Evolutionary conservation across 2,113 vertebrate species (phyloP), one percentile per base, ranked within the genome.

Genomic region (Dinomys branickii): DNA sequence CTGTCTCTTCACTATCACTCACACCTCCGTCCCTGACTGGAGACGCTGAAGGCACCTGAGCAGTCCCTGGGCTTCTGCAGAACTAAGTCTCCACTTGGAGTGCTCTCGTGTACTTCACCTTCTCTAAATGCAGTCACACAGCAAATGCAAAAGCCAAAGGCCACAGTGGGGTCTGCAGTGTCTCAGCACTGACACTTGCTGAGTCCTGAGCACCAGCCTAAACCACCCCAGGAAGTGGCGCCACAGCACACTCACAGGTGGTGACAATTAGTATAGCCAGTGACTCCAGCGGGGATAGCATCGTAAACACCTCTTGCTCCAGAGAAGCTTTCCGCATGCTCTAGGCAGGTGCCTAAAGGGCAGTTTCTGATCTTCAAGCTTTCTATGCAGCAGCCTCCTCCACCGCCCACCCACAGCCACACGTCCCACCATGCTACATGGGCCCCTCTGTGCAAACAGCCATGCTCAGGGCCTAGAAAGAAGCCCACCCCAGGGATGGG

Each of bases 131-230:
- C 52, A 35, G 4, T 38, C 44, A 38, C n/a, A 58, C 4, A 8
- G 91, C 2, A 4, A 41, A 7, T 52, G 35, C 1, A 38, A 67
- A 0, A 67, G 14, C 30, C 13, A 14, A 35, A 67, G 33, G 69
- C 30, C 47, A 24, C 58, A 7, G 90, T 7, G 5, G 17, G 1
- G 1, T 67, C 33, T 54, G 9, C 16, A 47, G 65, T 50, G 17
- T 33, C 4, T 10, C 11, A 30, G 52, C 16, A 17, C 38, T 2
- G 52, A 19, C 8, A 17, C 38, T 2, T 52, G 26, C 52, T 5
- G 3, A 0, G 1, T 12, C 47, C 38, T 19, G 3, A 30, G 73
- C 38, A 81, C 12, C 2, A 17, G 28, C 58, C 58, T 3, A 5
- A 20, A 59, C n/a, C 2, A 28, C n/a, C 20, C 8, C 35, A 44